A percentile compares a stretch with the other conserved stretches of the same genome.
phyloP scores from a whole-genome alignment of 2,888 invertebrate species.

The Sminthurinus aureus region DNA sequence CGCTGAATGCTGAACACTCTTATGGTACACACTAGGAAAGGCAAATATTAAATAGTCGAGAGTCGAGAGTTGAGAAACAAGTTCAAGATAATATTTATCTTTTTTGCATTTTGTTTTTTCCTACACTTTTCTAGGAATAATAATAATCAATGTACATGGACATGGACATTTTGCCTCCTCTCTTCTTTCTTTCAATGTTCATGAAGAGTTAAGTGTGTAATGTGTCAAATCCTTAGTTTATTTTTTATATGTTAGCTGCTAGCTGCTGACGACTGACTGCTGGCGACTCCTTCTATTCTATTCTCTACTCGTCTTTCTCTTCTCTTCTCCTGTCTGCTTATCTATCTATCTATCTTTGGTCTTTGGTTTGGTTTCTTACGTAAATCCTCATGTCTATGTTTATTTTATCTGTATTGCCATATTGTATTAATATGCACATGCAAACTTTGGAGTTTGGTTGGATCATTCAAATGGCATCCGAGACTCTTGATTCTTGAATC shows the following conservation, averaged over 20 bases:
- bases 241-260: background rate
- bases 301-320: too few relatives aligned
- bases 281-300: background rate
- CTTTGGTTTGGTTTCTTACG: background rate
- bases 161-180: background rate
- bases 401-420: background rate
- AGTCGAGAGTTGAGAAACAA: conserved; percentile 27
- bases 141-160: background rate
- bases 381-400: background rate
- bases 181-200: background rate
- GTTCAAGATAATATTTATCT: conserved; percentile 11
- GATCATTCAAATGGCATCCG: conserved; percentile 28
- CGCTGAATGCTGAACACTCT: too few relatives aligned
- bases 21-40: background rate
- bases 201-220: too few relatives aligned
- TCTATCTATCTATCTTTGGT: too few relatives aligned
- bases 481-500: too few relatives aligned
- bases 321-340: background rate
- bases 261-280: background rate
- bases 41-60: conserved; percentile 2
- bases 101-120: background rate
- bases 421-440: too few relatives aligned
- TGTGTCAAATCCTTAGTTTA: too few relatives aligned
- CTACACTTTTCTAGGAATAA: conserved; percentile 8
- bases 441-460: background rate